phyloP scores from a whole-genome alignment of 2,113 vertebrate species.

The Muntiacus reevesi region DNA sequence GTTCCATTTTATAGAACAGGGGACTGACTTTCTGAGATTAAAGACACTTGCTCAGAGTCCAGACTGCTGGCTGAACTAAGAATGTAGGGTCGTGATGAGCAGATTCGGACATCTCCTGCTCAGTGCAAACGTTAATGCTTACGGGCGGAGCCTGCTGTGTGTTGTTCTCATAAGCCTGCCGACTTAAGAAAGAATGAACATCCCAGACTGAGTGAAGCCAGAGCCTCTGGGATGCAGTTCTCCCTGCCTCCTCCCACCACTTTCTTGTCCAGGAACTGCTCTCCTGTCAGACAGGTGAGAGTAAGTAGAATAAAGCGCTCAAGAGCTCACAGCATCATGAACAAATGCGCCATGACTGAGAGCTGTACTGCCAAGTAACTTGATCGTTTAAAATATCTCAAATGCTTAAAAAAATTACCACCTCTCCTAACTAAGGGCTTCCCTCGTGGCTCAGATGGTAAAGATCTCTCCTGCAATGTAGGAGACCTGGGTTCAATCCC shows the following conservation, averaged over 20 bases:
- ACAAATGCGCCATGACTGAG: rapidly evolving
- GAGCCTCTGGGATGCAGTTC: rapidly evolving
- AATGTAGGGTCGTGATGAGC: rapidly evolving
- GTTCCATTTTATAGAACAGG: background rate
- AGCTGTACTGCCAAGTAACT: background rate
- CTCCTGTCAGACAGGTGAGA: rapidly evolving
- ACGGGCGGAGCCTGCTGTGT: rapidly evolving
- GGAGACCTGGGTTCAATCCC: background rate
- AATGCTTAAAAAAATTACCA: background rate
- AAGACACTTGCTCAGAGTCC: background rate
- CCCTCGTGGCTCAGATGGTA: background rate
- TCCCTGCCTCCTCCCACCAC: rapidly evolving
- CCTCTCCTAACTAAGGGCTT: background rate
- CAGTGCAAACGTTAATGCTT: background rate
- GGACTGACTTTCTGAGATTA: background rate
- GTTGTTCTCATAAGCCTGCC: background rate
- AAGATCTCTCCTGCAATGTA: background rate
- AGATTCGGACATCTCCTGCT: background rate
- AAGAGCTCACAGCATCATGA: rapidly evolving
- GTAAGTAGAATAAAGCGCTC: rapidly evolving
- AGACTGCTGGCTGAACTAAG: background rate
- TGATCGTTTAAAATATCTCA: background rate
- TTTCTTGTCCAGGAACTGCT: background rate
- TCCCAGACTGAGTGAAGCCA: background rate
- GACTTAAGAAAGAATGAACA: background rate